These are phyloP conservation scores for Hypolimnas misippus DNA, from an alignment of 2,888 invertebrate species.

Conservation along the genomic window DNA sequence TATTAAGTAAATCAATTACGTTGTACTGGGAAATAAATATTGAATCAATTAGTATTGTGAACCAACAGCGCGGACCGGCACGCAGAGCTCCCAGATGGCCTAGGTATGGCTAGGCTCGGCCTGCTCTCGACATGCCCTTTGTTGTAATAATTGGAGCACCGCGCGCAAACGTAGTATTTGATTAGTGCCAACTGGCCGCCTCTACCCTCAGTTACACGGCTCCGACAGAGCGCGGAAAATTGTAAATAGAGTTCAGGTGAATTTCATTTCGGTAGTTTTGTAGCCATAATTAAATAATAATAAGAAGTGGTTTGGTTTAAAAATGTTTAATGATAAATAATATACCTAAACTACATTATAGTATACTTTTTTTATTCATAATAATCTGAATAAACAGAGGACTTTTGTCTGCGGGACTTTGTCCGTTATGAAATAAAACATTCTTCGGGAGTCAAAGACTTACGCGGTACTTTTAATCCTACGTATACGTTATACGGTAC, in stretches of 20 bases:
- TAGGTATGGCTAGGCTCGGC: not conserved
- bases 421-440: no score
- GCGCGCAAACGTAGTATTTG: constrained; percentile 7
- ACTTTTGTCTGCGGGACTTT: no score
- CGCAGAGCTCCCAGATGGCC: not conserved
- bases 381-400: no score
- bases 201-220: not conserved
- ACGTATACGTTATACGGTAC: no score
- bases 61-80: constrained; percentile 15
- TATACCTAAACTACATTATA: no score
- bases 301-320: not conserved
- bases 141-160: not conserved
- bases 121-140: constrained; percentile 8
- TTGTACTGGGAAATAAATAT: not conserved
- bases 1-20: no score
- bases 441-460: no score
- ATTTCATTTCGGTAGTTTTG: not conserved
- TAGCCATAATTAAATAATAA: not conserved
- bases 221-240: not conserved
- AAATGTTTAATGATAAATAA: no score
- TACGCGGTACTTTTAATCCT: no score
- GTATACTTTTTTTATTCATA: no score
- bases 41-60: constrained; percentile 17
- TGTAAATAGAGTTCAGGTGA: not conserved
- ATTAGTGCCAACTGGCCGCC: constrained; percentile 15